Evolutionary conservation across 2,797 vertebrate species (phyloP).

Genomic region (Columba guinea): DNA sequence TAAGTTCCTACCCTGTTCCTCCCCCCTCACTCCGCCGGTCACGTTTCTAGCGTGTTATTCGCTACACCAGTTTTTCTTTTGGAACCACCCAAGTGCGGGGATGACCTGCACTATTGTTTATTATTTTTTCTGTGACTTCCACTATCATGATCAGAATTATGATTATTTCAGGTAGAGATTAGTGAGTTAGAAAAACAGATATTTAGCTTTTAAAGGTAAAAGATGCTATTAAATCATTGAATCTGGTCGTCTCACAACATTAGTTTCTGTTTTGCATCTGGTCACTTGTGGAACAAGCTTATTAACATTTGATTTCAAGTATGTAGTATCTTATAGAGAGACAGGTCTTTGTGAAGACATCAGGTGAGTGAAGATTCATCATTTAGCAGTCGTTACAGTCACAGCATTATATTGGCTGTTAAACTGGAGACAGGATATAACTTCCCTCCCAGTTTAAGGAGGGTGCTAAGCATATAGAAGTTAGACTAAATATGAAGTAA

Average conservation of each 20-base stretch:
- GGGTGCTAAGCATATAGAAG: neutral
- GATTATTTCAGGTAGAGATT: accelerated
- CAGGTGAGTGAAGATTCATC: neutral
- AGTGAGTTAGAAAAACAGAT: neutral
- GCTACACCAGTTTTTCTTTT: accelerated
- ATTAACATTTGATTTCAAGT: neutral
- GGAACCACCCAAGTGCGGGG: accelerated
- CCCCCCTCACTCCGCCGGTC: accelerated
- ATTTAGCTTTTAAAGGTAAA: neutral
- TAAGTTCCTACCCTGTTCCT: accelerated
- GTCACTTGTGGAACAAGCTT: neutral
- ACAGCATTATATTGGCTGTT: neutral
- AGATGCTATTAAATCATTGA: neutral
- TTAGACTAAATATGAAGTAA: neutral
- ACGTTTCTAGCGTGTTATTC: accelerated
- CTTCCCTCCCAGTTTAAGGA: neutral
- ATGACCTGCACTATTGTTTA: accelerated
- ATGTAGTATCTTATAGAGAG: accelerated
- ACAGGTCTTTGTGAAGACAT: neutral
- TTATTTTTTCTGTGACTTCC: accelerated
- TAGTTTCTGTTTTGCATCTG: accelerated
- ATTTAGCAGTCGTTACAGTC: neutral
- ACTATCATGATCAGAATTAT: accelerated
- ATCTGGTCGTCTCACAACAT: accelerated
- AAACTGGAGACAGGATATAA: neutral